Evolutionary conservation across 2,113 vertebrate species (phyloP), one percentile per base, ranked within the genome.

Genomic region (Ifrita kowaldi): DNA sequence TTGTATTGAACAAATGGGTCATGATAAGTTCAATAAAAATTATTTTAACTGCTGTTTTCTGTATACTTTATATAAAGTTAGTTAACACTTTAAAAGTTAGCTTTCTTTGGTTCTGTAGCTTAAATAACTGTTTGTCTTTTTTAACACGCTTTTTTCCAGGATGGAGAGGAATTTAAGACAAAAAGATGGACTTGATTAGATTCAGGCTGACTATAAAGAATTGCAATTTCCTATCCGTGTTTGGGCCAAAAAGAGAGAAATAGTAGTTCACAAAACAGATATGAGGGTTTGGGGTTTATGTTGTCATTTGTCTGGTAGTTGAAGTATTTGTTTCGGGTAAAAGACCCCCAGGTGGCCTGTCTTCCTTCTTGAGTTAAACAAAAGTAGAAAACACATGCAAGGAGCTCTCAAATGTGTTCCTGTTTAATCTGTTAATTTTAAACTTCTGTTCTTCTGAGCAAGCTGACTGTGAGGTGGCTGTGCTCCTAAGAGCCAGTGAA

Each of bases 261-360:
- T 16, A 6, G 8, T 87, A 26, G 8, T 88, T 91, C 84, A 42
- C 6, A 33, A 42, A 92, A 30, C 18, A 88, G 49, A 85, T 76
- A 27, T 0, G 3, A 32, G 30, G 0, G 1, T 28, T 92, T 82
- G 32, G 11, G 0, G 37, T 68, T 82, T 73, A 28, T 59, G 13
- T 64, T 92, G 49, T 35, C 3, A 17, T 84, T 91, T 91, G n/a
- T 65, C 62, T 7, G 27, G 39, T 28, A 90, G 52, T n/a, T 56
- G 4, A 80, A 84, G 15, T 90, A 52, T 68, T 74, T 82, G 23
- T n/a, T 79, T 88, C 37, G 39, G 42, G 13, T 19, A 35, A 56
- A 49, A 80, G 47, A n/a, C 15, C 19, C 14, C 20, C 13, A 69
- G 44, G 22, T 49, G 19, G 4, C 50, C 26, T 53, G 12, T 87